Conservation (phyloP, 2,797 vertebrate species). For the Tenualosa thibaudeaui region DNA sequence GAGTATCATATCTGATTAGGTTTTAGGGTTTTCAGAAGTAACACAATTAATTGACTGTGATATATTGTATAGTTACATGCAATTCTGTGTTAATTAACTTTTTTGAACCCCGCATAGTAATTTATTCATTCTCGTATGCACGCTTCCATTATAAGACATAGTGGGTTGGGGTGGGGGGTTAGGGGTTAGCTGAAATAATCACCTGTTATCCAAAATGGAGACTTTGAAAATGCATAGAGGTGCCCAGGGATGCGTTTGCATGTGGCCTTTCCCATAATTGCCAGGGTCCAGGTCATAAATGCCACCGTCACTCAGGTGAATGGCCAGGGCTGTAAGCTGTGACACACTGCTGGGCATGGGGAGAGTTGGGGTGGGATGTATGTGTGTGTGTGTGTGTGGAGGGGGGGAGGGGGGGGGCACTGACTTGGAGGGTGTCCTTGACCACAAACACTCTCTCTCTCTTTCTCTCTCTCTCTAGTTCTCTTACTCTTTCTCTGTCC, state of each 20-base stretch:
- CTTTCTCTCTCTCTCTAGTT: background rate
- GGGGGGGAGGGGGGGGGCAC: background rate
- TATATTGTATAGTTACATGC: background rate
- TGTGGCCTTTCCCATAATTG: constrained; percentile 12
- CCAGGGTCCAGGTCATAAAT: background rate
- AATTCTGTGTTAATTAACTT: constrained; percentile 7
- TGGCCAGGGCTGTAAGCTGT: background rate
- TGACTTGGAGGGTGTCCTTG: background rate
- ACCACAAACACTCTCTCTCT: background rate
- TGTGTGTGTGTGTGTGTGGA: too few relatives aligned
- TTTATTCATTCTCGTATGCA: background rate
- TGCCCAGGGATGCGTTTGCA: background rate
- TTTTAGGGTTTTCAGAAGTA: background rate
- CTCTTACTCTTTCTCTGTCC: background rate
- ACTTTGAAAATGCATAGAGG: background rate
- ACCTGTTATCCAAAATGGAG: background rate
- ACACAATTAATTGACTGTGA: background rate
- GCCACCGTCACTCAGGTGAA: constrained; percentile 18
- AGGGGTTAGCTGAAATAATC: background rate
- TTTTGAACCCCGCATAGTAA: constrained; percentile 11
- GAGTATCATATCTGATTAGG: background rate
- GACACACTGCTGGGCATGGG: background rate
- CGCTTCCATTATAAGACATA: background rate
- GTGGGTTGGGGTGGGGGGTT: background rate
- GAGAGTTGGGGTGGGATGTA: background rate